Evolutionary conservation across 2,888 invertebrate genomes (phyloP).

Genomic region (Parelbella ahira): DNA sequence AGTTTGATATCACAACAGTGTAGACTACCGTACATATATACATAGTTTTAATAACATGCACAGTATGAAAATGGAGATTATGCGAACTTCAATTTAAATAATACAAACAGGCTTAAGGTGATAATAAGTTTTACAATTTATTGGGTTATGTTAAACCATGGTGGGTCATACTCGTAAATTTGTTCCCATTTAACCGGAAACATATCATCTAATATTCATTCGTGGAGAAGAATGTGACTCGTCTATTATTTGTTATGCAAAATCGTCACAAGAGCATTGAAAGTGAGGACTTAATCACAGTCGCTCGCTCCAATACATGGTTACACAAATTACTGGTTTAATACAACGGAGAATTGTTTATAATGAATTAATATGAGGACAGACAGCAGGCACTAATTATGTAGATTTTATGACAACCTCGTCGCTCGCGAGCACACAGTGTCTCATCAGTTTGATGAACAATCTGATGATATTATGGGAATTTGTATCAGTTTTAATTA

Average conservation of each 20-base stretch:
- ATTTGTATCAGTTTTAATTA: too few relatives aligned
- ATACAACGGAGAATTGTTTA: constrained; percentile 38
- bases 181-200: constrained; percentile 28
- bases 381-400: constrained; percentile 28
- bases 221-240: constrained; percentile 47
- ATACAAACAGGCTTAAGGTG: too few relatives aligned
- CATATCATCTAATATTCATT: constrained; percentile 32
- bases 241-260: constrained; percentile 74
- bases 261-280: constrained; percentile 52
- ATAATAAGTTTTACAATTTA: too few relatives aligned
- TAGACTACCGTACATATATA: too few relatives aligned
- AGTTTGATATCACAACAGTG: too few relatives aligned
- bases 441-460: constrained; percentile 20
- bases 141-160: too few relatives aligned
- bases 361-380: constrained; percentile 55
- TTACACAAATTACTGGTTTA: constrained; percentile 20
- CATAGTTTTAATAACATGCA: too few relatives aligned
- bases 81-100: too few relatives aligned
- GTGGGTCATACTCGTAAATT: constrained; percentile 8
- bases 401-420: constrained; percentile 24
- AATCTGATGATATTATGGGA: too few relatives aligned
- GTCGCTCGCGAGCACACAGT: constrained; percentile 7
- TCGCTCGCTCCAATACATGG: constrained; percentile 30
- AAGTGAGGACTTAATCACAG: constrained; percentile 59
- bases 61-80: too few relatives aligned